These are phyloP conservation scores for Drosophila bifasciata DNA, from an alignment of 1,140 invertebrate genomes.

Conservation along the genomic window DNA sequence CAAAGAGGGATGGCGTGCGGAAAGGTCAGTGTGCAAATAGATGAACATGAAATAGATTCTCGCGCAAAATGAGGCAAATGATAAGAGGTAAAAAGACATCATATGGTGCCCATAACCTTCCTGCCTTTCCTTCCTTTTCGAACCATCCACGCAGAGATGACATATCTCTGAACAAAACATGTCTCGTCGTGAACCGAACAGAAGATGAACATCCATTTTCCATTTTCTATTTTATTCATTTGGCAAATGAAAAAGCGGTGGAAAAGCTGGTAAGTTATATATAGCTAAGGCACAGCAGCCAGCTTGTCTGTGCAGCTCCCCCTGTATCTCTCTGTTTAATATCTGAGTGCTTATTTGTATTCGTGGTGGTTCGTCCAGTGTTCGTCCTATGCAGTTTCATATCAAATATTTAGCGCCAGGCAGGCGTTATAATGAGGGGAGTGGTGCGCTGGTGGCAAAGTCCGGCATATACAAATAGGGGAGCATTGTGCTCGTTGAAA, in stretches of 20 bases:
- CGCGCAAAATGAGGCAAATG: slow-evolving; percentile 74
- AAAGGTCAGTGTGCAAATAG: slow-evolving; percentile 63
- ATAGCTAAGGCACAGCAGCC: slow-evolving; percentile 36
- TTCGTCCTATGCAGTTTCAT: slow-evolving; percentile 64
- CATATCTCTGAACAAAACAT: slow-evolving; percentile 37
- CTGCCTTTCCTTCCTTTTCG: background rate
- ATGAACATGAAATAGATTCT: slow-evolving; percentile 39
- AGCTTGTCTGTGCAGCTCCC: slow-evolving; percentile 41
- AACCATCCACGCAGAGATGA: too few relatives aligned
- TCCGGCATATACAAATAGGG: slow-evolving; percentile 44
- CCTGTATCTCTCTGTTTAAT: slow-evolving; percentile 13
- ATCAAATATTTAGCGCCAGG: slow-evolving; percentile 79
- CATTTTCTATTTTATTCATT: slow-evolving; percentile 51
- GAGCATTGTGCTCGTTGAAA: slow-evolving; percentile 73
- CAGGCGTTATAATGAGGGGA: slow-evolving; percentile 42
- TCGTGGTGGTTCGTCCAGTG: slow-evolving; percentile 20
- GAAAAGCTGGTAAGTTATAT: slow-evolving; percentile 41
- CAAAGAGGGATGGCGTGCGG: slow-evolving; percentile 3
- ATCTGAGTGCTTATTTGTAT: slow-evolving; percentile 28
- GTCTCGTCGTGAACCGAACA: slow-evolving; percentile 8
- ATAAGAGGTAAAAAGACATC: slow-evolving; percentile 36
- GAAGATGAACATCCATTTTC: slow-evolving; percentile 59
- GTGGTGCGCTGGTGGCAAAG: too few relatives aligned
- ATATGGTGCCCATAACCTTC: slow-evolving; percentile 3
- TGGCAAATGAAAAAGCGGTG: slow-evolving; percentile 73